phyloP scores from a whole-genome alignment of 2,888 invertebrate genomes.

The Meta bourneti region DNA sequence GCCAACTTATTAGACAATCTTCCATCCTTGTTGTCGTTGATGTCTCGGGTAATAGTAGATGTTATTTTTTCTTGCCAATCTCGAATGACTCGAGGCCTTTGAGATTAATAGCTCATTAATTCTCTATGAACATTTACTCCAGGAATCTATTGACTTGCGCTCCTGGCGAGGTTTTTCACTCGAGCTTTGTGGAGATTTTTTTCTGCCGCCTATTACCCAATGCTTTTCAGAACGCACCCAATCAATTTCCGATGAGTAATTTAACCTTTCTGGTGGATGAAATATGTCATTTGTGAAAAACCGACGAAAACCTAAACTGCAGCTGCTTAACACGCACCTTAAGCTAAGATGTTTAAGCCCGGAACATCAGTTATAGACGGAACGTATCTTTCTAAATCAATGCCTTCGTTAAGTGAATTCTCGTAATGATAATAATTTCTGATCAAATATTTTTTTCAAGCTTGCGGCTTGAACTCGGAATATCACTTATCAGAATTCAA shows the following conservation, averaged over 20 bases:
- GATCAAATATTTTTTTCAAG: not conserved
- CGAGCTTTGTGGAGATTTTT: not conserved
- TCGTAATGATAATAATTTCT: not conserved
- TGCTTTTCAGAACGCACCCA: not conserved
- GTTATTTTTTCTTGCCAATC: not conserved
- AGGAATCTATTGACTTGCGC: conserved; percentile 36
- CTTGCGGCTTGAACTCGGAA: too few relatives aligned
- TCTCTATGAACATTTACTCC: conserved; percentile 40
- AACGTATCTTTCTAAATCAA: not conserved
- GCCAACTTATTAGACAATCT: not conserved
- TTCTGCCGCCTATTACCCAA: not conserved
- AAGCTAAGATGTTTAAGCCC: not conserved
- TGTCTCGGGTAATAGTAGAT: not conserved
- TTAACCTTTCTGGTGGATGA: not conserved
- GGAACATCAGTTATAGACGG: not conserved
- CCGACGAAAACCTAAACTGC: not conserved
- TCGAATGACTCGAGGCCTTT: conserved; percentile 31
- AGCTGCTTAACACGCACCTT: not conserved
- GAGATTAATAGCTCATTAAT: conserved; percentile 71
- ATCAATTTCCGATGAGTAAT: not conserved
- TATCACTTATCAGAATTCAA: too few relatives aligned
- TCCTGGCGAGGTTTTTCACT: conserved; percentile 9
- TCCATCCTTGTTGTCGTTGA: not conserved
- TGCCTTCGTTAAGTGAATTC: not conserved
- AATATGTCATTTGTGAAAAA: not conserved